Evolutionary conservation across 1,140 invertebrate species (phyloP).

Genomic region (Pseudachorutes palmiensis): DNA sequence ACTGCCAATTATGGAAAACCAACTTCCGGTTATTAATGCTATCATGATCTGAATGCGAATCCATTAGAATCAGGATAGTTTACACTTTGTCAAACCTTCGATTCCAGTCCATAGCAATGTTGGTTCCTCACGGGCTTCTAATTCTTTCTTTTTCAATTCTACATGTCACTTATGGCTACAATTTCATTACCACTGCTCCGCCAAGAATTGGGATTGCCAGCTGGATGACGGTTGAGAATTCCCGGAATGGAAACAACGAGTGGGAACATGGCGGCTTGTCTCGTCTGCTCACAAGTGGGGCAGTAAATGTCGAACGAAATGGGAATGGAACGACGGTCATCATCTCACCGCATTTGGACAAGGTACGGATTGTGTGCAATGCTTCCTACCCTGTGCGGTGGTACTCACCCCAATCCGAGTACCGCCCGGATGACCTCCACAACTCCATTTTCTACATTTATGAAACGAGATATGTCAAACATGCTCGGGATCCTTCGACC

Average conservation of each 20-base stretch:
- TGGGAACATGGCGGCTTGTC: constrained; percentile 3
- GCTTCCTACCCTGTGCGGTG: constrained; percentile 7
- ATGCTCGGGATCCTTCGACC: constrained; percentile 2
- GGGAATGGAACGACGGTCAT: background rate
- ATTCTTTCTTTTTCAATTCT: too few species aligned
- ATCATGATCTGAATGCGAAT: background rate
- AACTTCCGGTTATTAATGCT: constrained; percentile 5
- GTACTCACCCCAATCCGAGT: background rate
- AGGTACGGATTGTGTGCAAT: constrained; percentile 3
- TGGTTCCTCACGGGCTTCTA: too few species aligned
- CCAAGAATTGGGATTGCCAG: constrained; percentile 1
- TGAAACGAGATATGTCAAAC: background rate
- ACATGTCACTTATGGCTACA: too few species aligned
- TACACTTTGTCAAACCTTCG: too few species aligned
- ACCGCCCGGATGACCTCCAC: background rate
- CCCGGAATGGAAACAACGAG: background rate
- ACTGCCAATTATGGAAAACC: background rate
- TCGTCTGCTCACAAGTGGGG: background rate
- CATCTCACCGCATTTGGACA: constrained; percentile 4
- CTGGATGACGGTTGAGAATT: constrained; percentile 8
- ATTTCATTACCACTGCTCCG: background rate
- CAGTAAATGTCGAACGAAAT: background rate
- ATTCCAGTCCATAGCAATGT: too few species aligned
- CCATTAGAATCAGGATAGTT: too few species aligned
- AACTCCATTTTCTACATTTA: background rate